Evolutionary conservation across 2,113 vertebrate genomes (phyloP).

Genomic region (Zapornia atra): DNA sequence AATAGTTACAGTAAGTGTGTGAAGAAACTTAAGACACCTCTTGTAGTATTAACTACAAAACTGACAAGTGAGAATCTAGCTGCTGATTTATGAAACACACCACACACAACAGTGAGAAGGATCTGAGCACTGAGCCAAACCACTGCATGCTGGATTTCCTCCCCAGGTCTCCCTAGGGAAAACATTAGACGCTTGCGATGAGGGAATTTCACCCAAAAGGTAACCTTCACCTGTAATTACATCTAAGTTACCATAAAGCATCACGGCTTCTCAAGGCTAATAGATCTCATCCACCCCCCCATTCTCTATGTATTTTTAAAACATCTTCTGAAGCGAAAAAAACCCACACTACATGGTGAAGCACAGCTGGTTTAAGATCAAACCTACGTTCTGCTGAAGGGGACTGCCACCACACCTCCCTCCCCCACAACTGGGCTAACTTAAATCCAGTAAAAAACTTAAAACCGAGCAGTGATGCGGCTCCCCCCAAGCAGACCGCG

Average conservation of each 20-base stretch:
- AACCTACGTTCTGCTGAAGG: too few relatives aligned
- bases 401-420: too few relatives aligned
- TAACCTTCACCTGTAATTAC: not conserved
- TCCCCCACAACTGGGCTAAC: too few relatives aligned
- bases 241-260: not conserved
- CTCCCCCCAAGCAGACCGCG: not conserved
- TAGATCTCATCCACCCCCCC: too few relatives aligned
- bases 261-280: rapidly evolving
- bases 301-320: not conserved
- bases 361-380: not conserved
- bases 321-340: not conserved
- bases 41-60: not conserved
- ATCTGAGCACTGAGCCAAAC: not conserved
- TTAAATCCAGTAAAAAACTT: rapidly evolving
- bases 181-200: rapidly evolving
- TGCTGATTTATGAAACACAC: not conserved
- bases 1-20: not conserved
- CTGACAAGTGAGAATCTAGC: not conserved
- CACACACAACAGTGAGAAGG: too few relatives aligned
- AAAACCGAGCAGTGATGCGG: not conserved
- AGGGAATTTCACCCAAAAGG: not conserved
- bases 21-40: not conserved
- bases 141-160: rapidly evolving
- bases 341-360: rapidly evolving
- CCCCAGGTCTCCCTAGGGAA: not conserved